Conservation (phyloP, 92 coral and sea anemone species). For the Zoanthus sociatus region DNA sequence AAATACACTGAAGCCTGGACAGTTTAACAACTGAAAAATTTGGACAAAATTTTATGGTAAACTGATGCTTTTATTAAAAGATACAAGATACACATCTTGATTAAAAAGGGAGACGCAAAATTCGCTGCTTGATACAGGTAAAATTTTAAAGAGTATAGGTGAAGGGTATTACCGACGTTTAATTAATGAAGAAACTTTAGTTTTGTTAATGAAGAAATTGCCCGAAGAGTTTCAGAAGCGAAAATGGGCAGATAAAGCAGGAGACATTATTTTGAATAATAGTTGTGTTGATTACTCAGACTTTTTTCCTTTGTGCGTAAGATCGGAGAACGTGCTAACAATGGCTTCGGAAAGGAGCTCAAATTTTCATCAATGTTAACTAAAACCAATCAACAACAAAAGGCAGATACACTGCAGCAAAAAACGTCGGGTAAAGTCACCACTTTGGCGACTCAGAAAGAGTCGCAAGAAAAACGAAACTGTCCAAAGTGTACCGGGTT, state of each 20-base stretch:
- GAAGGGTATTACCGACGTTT: conserved; percentile 9
- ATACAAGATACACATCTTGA: conserved; percentile 8
- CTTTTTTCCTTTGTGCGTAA: conserved; percentile 22
- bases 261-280: conserved; percentile 20
- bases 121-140: conserved; percentile 21
- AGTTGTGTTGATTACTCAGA: conserved; percentile 20
- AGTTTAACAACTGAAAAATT: conserved; percentile 7
- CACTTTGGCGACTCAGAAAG: not conserved
- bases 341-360: conserved; percentile 18
- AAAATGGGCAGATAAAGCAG: conserved; percentile 31
- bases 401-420: conserved; percentile 41
- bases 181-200: conserved; percentile 24
- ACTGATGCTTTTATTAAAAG: conserved; percentile 14
- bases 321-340: conserved; percentile 26
- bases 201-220: conserved; percentile 22
- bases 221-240: conserved; percentile 30
- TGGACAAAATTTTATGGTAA: conserved; percentile 24
- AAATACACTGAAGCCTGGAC: conserved; percentile 26
- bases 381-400: conserved; percentile 23
- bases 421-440: conserved; percentile 49
- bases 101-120: conserved; percentile 4
- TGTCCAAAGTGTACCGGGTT: no score
- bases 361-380: conserved; percentile 24
- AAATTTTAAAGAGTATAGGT: conserved; percentile 18
- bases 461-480: no score